Evolutionary conservation across 2,113 vertebrate genomes (phyloP).

Genomic region (Gadus chalcogrammus): DNA sequence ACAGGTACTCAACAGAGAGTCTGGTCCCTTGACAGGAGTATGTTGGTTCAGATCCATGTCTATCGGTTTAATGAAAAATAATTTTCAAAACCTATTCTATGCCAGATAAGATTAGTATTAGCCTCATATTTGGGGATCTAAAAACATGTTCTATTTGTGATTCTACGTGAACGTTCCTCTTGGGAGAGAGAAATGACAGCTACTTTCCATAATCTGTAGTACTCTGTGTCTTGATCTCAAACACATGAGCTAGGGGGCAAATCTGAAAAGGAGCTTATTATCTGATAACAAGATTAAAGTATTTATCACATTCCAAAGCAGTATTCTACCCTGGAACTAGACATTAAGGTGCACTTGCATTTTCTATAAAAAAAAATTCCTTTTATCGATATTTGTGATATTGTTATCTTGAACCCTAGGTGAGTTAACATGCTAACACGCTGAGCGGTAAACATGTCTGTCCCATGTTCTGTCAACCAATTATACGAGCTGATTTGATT

Average conservation of each 20-base stretch:
- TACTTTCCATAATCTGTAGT: constrained; percentile 41
- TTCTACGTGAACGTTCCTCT: constrained; percentile 38
- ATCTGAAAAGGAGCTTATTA: constrained; percentile 29
- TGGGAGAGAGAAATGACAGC: constrained; percentile 32
- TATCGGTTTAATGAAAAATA: too few species aligned
- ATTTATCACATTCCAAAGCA: neutral
- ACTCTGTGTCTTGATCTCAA: constrained; percentile 27
- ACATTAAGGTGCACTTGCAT: neutral
- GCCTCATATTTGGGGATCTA: neutral
- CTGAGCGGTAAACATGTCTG: too few species aligned
- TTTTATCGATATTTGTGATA: too few species aligned
- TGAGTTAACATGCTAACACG: too few species aligned
- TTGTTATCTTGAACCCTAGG: too few species aligned
- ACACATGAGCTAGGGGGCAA: constrained; percentile 12
- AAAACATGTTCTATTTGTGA: neutral
- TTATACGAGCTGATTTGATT: too few species aligned
- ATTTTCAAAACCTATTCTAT: too few species aligned
- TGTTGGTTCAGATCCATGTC: too few species aligned
- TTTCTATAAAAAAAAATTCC: neutral
- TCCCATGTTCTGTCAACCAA: too few species aligned
- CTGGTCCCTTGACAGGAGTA: too few species aligned
- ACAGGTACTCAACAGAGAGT: too few species aligned
- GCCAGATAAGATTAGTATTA: too few species aligned
- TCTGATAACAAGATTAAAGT: constrained; percentile 19
- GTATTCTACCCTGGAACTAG: neutral